Percentiles rank a stretch among this genome's conserved stretches.
phyloP scores from a whole-genome alignment of 2,113 vertebrate species.

The Paradisaea rubra region DNA sequence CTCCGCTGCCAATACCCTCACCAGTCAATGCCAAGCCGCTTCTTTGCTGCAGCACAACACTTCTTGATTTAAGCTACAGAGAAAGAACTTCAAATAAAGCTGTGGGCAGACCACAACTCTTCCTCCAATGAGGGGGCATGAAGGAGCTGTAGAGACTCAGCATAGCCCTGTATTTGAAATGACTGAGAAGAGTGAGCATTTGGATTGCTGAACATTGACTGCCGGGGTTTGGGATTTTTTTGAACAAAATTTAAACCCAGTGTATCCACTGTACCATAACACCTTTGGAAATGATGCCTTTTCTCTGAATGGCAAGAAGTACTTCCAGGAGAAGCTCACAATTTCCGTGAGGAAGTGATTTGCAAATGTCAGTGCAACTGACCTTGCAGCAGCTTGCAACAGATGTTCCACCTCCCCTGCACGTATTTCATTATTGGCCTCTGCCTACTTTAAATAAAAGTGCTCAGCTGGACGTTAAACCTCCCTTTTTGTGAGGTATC shows the following conservation, averaged over 20 bases:
- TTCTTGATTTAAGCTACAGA: neutral
- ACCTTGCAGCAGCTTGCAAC: neutral
- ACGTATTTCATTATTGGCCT: neutral
- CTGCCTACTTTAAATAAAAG: neutral
- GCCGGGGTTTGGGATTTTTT: neutral
- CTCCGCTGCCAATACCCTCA: neutral
- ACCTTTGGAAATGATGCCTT: neutral
- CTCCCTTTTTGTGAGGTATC: neutral
- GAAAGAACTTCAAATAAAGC: neutral
- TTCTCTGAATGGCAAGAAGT: neutral
- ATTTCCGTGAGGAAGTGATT: neutral
- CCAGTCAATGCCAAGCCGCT: accelerated
- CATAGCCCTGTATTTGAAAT: neutral
- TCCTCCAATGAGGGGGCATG: neutral
- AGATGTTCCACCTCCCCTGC: neutral
- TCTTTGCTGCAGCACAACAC: neutral
- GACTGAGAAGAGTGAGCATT: neutral
- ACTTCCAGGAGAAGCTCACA: neutral
- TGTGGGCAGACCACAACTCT: neutral
- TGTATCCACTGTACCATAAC: neutral
- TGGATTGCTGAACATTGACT: neutral
- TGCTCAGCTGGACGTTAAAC: neutral
- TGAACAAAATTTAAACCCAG: neutral
- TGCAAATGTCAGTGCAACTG: neutral
- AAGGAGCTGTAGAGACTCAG: neutral